A percentile compares a stretch with the other conserved stretches of the same genome.
Conservation (phyloP, 2,113 vertebrate species). For the Rhea americana region DNA sequence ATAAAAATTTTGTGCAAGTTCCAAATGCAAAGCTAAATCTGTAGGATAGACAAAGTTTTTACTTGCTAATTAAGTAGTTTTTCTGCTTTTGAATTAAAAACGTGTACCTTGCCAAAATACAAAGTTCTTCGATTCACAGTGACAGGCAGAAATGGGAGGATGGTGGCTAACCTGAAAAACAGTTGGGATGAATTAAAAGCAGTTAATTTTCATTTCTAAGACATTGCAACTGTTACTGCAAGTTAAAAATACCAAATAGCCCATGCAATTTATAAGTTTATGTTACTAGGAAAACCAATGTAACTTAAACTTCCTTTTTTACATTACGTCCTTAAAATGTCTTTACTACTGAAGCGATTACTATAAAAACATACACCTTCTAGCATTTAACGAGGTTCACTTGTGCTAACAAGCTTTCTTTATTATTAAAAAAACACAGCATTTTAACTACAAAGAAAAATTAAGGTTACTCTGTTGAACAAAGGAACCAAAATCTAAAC, state of each 20-base stretch:
- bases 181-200: conserved; percentile 24
- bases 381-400: not conserved
- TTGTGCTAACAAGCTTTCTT: not conserved
- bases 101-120: conserved; percentile 98
- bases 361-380: not conserved
- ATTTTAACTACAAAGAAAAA: not conserved
- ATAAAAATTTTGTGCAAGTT: not conserved
- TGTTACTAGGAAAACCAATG: not conserved
- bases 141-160: conserved; percentile 96
- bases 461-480: not conserved
- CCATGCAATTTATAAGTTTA: not conserved
- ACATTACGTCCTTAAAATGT: not conserved
- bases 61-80: not conserved
- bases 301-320: not conserved
- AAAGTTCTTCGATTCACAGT: conserved; percentile 99
- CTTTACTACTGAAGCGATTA: not conserved
- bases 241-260: not conserved
- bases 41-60: not conserved
- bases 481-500: not conserved
- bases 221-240: not conserved
- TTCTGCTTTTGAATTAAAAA: conserved; percentile 54
- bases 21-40: conserved; percentile 25
- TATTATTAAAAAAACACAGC: not conserved
- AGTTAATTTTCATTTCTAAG: not conserved
- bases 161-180: conserved; percentile 95